phyloP scores from a whole-genome alignment of 2,113 vertebrate genomes.

The Stictonetta naevosa region DNA sequence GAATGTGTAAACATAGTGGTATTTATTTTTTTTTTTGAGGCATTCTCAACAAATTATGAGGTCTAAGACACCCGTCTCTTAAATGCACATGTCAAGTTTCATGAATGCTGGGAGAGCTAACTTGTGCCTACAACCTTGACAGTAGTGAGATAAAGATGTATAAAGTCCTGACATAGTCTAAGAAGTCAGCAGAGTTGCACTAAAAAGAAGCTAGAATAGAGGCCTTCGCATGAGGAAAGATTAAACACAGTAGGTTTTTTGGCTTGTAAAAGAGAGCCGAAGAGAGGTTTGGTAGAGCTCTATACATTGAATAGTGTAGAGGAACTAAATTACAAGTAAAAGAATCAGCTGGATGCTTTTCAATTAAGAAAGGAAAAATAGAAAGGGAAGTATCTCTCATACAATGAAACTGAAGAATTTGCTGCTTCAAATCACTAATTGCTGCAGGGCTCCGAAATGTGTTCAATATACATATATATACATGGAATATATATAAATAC shows the following conservation, averaged over 20 bases:
- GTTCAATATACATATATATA: too few relatives aligned
- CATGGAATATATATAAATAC: too few relatives aligned
- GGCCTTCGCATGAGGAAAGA: not conserved
- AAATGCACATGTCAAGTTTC: not conserved
- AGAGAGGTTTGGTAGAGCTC: not conserved
- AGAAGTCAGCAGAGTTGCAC: not conserved
- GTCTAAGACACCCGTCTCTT: not conserved
- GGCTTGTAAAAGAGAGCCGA: not conserved
- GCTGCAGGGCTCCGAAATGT: not conserved
- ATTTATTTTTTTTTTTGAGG: not conserved
- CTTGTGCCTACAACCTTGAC: not conserved
- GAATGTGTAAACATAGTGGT: not conserved
- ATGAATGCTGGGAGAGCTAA: not conserved
- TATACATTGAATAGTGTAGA: not conserved
- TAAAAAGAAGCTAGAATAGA: not conserved
- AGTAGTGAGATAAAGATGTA: not conserved
- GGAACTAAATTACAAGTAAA: not conserved
- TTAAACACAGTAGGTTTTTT: not conserved
- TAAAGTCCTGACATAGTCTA: not conserved
- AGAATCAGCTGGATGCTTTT: not conserved
- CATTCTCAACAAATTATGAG: not conserved
- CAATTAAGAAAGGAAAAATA: not conserved
- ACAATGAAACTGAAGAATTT: not conserved
- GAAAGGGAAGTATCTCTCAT: not conserved
- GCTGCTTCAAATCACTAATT: not conserved